Base-by-base conservation (phyloP, 2,888 invertebrate genomes). In the Seira ritae region DNA sequence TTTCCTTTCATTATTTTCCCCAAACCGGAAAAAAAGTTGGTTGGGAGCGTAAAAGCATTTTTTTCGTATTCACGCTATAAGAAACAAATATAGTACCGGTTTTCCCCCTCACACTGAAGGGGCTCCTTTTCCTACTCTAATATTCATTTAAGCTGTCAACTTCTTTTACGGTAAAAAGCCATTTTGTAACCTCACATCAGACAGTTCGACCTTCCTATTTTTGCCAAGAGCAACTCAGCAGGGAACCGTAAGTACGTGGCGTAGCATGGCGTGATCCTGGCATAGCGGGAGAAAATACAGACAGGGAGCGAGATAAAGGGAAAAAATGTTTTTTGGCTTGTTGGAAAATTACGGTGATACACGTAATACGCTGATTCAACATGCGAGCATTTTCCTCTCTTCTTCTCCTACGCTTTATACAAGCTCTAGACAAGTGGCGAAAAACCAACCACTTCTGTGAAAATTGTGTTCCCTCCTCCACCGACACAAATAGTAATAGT, bases 61-160 rank as follows among this genome's bases (percentile, higher is more conserved):
- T 62, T 20, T 31, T 31, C 31, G 8, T 15, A 62, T 62, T 62
- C 22, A 62, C 20, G 62, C 62, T 22, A 20, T 62, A 62, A 10
- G 62, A 62, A 62, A 22, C 62, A 62, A 55, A 55, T 62, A 62
- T 8, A 62, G 22, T 17, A 12, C 62, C 62, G 10, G 62, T 62
- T 12, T 62, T 62, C 8, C 8, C 8, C 8, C 8, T 20, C 20
- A 22, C 2, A 19, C 2, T 62, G 62, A 42, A 74, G 68, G 60
- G 67, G 46, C 70, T 70, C 60, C 42, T 70, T 55, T 15, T 42
- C 66, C 71, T 79, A 50, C 50, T 72, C 50, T 71, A 62, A 62
- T 20, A 66, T 79, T 79, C 67, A 76, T 82, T 82, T 76, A 70
- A 76, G 76, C 81, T 82, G 81, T 76, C 81, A 82, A 82, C 81